Base-by-base conservation (phyloP, 2,113 vertebrate species). In the Pteropus alecto region DNA sequence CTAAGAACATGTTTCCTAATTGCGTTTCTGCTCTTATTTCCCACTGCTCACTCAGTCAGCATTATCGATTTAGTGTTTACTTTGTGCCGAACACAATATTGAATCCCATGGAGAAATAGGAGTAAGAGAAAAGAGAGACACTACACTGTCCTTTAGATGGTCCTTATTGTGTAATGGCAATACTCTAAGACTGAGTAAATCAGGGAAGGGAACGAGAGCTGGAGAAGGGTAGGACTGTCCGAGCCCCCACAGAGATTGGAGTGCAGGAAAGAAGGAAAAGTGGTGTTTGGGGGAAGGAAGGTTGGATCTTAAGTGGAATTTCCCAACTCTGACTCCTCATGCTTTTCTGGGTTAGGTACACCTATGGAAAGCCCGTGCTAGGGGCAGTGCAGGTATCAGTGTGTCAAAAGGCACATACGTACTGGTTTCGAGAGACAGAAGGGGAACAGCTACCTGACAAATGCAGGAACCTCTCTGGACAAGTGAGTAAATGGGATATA, bases 391-490 rank as follows among this genome's bases (percentile, higher is more conserved):
- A 56, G 0, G 76, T 97, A 3, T 97, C 46, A 0, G 65, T 98
- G 46, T 98, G 98, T 71, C 98, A 98, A 95, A 98, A 97, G 94
- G 93, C 86, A 10, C 30, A 94, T 5, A 28, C 1, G 0, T 97
- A 98, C 73, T 73, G 33, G 35, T 11, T 0, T 3, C 0, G 0
- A 56, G 46, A 35, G 1, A 48, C 87, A 83, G 24, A 0, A 3
- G 0, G 0, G 56, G 14, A 38, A 6, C 5, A 30, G 28, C 48
- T 8, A 7, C 56, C 38, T 30, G 2, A 6, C 82, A 76, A 10
- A 0, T 77, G 3, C 21, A 89, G 0, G 65, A 87, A 84, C 1
- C 77, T 94, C 67, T 96, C 1, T 7, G 86, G 78, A 89, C 82
- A 97, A 98, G 98, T 97, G 94, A 98, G 98, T 74, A 94, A 11